phyloP scores from a whole-genome alignment of 2,888 invertebrate species.

The Ceratothoa steindachneri region DNA sequence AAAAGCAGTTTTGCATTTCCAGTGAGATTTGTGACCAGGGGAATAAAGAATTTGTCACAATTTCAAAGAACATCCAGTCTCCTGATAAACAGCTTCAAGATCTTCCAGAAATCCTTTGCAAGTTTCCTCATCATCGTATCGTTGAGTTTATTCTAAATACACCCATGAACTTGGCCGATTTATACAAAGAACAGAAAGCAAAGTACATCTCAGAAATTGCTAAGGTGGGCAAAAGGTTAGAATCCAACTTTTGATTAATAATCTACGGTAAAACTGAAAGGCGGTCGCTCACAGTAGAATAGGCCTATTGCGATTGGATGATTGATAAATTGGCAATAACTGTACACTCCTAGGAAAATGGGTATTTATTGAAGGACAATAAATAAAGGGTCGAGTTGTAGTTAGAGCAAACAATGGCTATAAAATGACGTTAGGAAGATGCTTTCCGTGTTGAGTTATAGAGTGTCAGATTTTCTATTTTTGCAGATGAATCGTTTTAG shows the following conservation, averaged over 20 bases:
- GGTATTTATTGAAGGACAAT: too few relatives aligned
- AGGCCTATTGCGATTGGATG: too few relatives aligned
- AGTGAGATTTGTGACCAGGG: conserved; percentile 20
- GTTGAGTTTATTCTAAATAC: conserved; percentile 16
- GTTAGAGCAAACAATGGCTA: too few relatives aligned
- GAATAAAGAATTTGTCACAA: neutral
- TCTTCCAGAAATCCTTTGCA: conserved; percentile 28
- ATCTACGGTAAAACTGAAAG: neutral
- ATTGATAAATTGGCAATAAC: too few relatives aligned
- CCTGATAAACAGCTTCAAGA: conserved; percentile 20
- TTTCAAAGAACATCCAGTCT: neutral
- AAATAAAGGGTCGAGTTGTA: too few relatives aligned
- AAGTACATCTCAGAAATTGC: neutral
- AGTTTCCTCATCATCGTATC: conserved; percentile 26
- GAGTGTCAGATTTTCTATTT: too few relatives aligned
- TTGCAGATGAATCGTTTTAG: too few relatives aligned
- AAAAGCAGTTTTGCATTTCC: conserved; percentile 15
- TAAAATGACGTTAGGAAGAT: too few relatives aligned
- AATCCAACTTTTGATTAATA: neutral
- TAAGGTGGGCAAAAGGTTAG: neutral
- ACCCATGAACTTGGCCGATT: neutral
- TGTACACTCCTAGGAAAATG: too few relatives aligned
- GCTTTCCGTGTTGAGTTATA: too few relatives aligned
- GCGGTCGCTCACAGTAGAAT: neutral
- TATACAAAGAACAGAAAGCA: neutral